A percentile compares a stretch with the other conserved stretches of the same genome.
These are phyloP conservation scores for Andrena flavipes DNA, from an alignment of 2,888 invertebrate genomes.

Conservation along the genomic window DNA sequence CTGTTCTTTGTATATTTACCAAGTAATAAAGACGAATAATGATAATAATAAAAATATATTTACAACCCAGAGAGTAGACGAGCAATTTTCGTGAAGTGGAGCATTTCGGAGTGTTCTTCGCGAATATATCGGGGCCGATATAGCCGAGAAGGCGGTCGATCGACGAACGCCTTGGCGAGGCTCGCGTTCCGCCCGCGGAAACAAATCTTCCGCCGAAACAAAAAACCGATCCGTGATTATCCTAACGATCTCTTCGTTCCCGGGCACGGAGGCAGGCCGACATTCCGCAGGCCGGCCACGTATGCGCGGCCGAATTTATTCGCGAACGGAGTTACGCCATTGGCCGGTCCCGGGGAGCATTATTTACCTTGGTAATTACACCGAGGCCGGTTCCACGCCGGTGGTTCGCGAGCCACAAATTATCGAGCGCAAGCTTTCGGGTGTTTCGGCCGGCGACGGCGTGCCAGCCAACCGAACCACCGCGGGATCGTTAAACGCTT, in stretches of 20 bases:
- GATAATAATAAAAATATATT: too few relatives aligned
- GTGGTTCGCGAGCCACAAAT: constrained; percentile 75
- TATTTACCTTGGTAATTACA: constrained; percentile 81
- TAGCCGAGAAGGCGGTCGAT: constrained; percentile 13
- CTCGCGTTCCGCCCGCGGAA: constrained; percentile 36
- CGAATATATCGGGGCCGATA: background rate
- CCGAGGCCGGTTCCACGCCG: constrained; percentile 73
- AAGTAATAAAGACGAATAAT: too few relatives aligned
- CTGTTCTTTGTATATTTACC: too few relatives aligned
- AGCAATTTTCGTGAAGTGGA: background rate
- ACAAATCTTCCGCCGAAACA: constrained; percentile 46
- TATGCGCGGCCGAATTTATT: constrained; percentile 77
- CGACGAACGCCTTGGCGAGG: background rate
- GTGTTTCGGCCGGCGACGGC: constrained; percentile 67
- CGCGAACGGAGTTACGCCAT: constrained; percentile 74
- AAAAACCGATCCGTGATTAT: constrained; percentile 58
- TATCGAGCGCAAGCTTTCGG: constrained; percentile 72
- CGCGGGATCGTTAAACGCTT: constrained; percentile 69
- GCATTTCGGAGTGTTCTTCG: background rate
- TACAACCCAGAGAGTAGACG: too few relatives aligned
- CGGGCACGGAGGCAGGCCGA: constrained; percentile 39
- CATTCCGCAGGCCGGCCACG: constrained; percentile 74
- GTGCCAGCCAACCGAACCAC: constrained; percentile 50
- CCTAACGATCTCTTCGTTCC: constrained; percentile 62
- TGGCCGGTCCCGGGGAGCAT: constrained; percentile 73